phyloP scores from a whole-genome alignment of 1,140 invertebrate genomes.

The Macrobrachium rosenbergii region DNA sequence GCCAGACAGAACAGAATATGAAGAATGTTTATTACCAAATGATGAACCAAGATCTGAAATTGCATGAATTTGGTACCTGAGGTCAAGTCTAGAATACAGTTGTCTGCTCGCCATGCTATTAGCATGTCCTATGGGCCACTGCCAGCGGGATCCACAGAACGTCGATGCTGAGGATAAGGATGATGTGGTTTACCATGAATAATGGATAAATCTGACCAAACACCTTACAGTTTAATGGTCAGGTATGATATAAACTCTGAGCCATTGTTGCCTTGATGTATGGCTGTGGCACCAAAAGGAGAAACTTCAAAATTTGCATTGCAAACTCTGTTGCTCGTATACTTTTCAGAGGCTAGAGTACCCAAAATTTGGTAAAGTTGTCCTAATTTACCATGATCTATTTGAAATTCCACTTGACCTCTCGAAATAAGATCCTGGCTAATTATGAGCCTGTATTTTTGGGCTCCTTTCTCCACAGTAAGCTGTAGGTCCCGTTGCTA shows the following conservation, averaged over 20 bases:
- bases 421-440: no score
- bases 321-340: conserved; percentile 28
- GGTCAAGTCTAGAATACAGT: no score
- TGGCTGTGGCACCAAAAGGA: conserved; percentile 22
- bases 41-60: no score
- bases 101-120: no score
- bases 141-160: not conserved
- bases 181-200: conserved; percentile 35
- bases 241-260: conserved; percentile 24
- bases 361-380: conserved; percentile 23
- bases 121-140: not conserved
- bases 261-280: conserved; percentile 34
- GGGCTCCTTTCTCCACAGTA: no score
- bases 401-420: conserved; percentile 23
- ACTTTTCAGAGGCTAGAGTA: conserved; percentile 37
- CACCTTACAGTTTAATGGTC: conserved; percentile 31
- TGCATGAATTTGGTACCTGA: no score
- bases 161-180: not conserved
- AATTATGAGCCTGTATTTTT: no score
- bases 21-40: no score
- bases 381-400: conserved; percentile 50
- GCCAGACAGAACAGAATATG: no score
- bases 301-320: conserved; percentile 11
- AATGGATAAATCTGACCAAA: conserved; percentile 17
- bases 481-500: no score